phyloP scores from a whole-genome alignment of 2,888 invertebrate species.

The Megastigmus dorsalis region DNA sequence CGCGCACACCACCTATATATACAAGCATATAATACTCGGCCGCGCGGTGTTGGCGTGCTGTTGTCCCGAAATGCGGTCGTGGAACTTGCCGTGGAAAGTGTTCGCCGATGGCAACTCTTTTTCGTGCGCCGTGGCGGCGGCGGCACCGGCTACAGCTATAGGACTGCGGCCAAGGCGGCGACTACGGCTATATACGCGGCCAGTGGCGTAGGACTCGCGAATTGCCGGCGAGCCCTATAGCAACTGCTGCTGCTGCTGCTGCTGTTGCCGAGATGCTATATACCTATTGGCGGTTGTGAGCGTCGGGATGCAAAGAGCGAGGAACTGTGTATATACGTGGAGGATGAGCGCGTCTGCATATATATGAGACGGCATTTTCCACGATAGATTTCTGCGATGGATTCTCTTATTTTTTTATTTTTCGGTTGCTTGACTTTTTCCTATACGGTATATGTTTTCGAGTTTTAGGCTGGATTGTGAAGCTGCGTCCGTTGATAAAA shows the following conservation, averaged over 20 bases:
- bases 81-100: conserved; percentile 71
- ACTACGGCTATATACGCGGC: too few relatives aligned
- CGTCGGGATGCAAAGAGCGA: not conserved
- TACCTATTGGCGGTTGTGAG: too few relatives aligned
- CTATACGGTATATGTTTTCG: too few relatives aligned
- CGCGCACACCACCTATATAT: not conserved
- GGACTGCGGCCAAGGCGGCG: too few relatives aligned
- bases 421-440: too few relatives aligned
- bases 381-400: too few relatives aligned
- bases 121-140: conserved; percentile 24
- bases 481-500: too few relatives aligned
- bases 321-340: not conserved
- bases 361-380: too few relatives aligned
- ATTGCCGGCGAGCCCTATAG: not conserved
- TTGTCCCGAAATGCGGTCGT: conserved; percentile 74
- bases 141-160: too few relatives aligned
- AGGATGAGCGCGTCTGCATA: not conserved
- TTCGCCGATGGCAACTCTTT: conserved; percentile 67
- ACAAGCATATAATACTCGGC: conserved; percentile 30
- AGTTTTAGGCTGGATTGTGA: too few relatives aligned
- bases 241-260: not conserved
- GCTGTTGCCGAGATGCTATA: not conserved
- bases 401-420: too few relatives aligned
- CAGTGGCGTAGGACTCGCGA: conserved; percentile 35
- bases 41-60: conserved; percentile 72